Evolutionary conservation across 2,113 vertebrate species (phyloP), one percentile per base, ranked within the genome.

Genomic region (Lampris incognitus): DNA sequence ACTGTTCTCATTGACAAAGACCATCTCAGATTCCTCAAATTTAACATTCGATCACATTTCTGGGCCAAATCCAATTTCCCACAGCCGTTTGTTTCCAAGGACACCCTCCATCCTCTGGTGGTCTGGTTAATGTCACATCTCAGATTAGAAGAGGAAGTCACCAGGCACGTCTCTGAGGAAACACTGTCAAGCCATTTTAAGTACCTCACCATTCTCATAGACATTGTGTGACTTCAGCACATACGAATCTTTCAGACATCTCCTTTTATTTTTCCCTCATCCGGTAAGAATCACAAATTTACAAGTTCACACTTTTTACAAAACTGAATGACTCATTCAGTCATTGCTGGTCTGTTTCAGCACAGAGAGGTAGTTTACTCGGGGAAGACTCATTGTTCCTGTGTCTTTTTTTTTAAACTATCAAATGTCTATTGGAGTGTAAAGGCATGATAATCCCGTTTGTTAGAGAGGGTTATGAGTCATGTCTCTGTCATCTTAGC

Each of bases 361-460:
- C 24, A 24, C 24, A 24, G 24, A 24, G 24, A 24, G 24, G 78
- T 65, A 72, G 71, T 72, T 81, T 66, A 68, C 75, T 40, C 83
- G 72, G 56, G 67, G 11, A 51, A 76, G 48, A 69, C 50, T 75
- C 64, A 78, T 83, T 76, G 75, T 69, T 59, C 65, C 59, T 69
- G 54, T 6, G 3, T 60, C 42, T 75, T 80, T 79, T 82, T 50
- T 48, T 6, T 39, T n/a, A 1, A 46, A 70, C 80, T 37, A 63
- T 80, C 51, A 57, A 48, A 66, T 73, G 73, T 51, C 52, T 48
- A 44, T 59, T 84, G 82, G 82, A 68, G 85, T 86, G 88, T 86
- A 79, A 86, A 66, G 92, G 88, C 54, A 90, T 83, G 89, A 76
- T 89, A 91, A 91, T 90, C 87, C 85, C 2, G 5, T 49, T 66